Evolutionary conservation across 1,140 invertebrate genomes (phyloP).

Genomic region (Metaphire vulgaris): DNA sequence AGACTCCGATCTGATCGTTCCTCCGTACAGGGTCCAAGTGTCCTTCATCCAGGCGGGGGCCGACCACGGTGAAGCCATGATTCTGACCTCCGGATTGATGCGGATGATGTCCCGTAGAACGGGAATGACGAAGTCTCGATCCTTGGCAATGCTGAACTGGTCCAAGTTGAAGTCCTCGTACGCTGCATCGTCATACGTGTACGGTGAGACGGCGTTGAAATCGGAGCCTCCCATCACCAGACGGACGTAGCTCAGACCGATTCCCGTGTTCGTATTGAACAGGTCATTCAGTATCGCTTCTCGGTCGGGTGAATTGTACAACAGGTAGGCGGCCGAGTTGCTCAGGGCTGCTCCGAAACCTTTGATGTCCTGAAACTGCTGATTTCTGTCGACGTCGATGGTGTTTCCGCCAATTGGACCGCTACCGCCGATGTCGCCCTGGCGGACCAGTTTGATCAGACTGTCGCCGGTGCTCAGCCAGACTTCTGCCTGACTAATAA

Average conservation of each 20-base stretch:
- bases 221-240: conserved; percentile 16
- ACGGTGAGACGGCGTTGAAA: background rate
- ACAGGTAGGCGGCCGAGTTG: background rate
- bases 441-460: background rate
- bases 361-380: background rate
- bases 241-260: conserved; percentile 9
- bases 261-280: background rate
- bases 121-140: conserved; percentile 34
- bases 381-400: background rate
- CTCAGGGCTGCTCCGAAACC: conserved; percentile 8
- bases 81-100: conserved; percentile 34
- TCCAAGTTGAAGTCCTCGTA: background rate
- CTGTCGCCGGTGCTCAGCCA: conserved; percentile 29
- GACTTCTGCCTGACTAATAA: background rate
- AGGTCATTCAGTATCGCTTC: conserved; percentile 8
- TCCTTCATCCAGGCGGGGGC: conserved; percentile 38
- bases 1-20: background rate
- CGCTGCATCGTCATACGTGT: conserved; percentile 3
- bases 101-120: conserved; percentile 33
- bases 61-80: conserved; percentile 36
- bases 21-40: conserved; percentile 4
- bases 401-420: background rate
- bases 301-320: background rate
- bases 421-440: background rate
- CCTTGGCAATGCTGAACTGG: conserved; percentile 36